These are phyloP conservation scores for Plecturocebus donacophilus DNA, from an alignment of 2,113 vertebrate genomes.

Conservation along the genomic window DNA sequence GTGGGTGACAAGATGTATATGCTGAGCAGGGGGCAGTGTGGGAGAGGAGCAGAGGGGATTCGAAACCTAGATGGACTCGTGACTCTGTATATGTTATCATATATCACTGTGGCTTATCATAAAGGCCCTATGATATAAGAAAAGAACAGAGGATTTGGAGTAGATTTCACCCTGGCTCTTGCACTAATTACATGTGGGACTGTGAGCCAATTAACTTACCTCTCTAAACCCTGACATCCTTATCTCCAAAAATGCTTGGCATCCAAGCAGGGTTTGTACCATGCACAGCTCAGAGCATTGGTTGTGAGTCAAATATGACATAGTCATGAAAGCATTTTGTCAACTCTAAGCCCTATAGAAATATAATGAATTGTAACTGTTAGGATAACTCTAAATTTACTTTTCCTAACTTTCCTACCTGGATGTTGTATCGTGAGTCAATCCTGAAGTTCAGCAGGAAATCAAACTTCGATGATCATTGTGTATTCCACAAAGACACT, in stretches of 20 bases:
- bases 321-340: not conserved
- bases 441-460: not conserved
- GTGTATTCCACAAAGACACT: not conserved
- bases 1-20: not conserved
- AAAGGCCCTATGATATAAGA: not conserved
- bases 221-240: not conserved
- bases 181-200: not conserved
- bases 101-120: not conserved
- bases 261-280: not conserved
- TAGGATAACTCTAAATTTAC: not conserved
- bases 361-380: not conserved
- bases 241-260: not conserved
- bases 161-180: not conserved
- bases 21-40: too few species aligned
- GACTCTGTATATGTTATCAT: too few species aligned
- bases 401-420: not conserved
- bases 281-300: not conserved
- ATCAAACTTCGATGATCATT: not conserved
- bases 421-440: not conserved
- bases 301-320: not conserved
- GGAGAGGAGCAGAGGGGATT: not conserved
- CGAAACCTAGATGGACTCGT: too few species aligned
- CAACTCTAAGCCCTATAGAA: not conserved
- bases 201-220: not conserved
- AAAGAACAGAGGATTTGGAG: not conserved